These are phyloP conservation scores for Syritta pipiens DNA, from an alignment of 2,888 invertebrate species.

Conservation along the genomic window DNA sequence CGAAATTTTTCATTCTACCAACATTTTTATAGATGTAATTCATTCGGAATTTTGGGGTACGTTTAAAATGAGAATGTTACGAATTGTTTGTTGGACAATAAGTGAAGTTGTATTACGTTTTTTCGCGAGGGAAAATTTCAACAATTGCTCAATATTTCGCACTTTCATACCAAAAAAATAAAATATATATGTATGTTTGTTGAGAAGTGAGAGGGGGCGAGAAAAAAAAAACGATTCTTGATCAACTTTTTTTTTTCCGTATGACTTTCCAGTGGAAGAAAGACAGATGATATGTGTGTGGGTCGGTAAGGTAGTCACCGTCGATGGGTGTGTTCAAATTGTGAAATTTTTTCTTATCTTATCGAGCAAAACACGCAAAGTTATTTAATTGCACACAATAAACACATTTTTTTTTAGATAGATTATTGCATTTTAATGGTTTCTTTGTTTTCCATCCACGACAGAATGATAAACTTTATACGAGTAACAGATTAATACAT, in stretches of 20 bases:
- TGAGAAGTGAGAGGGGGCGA: too few species aligned
- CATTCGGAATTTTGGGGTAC: slow-evolving; percentile 14
- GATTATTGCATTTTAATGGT: slow-evolving; percentile 25
- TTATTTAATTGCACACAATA: not conserved
- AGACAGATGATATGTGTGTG: slow-evolving; percentile 33
- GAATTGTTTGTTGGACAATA: slow-evolving; percentile 18
- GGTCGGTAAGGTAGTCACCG: slow-evolving; percentile 39
- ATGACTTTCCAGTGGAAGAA: slow-evolving; percentile 35
- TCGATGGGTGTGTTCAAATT: slow-evolving; percentile 26
- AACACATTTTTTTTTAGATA: not conserved
- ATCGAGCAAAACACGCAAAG: too few species aligned
- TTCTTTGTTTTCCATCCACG: slow-evolving; percentile 10
- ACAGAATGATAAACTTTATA: slow-evolving; percentile 37
- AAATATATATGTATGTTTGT: slow-evolving; percentile 31
- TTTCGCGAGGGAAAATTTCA: slow-evolving; percentile 17
- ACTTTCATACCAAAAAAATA: slow-evolving; percentile 45
- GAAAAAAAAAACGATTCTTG: slow-evolving; percentile 15
- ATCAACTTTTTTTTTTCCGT: slow-evolving; percentile 23
- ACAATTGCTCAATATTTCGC: slow-evolving; percentile 39
- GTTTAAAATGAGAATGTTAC: not conserved
- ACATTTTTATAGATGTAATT: slow-evolving; percentile 20
- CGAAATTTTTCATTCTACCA: slow-evolving; percentile 35
- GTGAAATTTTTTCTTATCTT: not conserved
- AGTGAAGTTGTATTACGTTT: not conserved
- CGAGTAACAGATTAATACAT: slow-evolving; percentile 45